Percentiles rank a stretch among this genome's conserved stretches.
These are phyloP conservation scores for Perizoma affinitatum DNA, from an alignment of 2,888 invertebrate species.

Conservation along the genomic window DNA sequence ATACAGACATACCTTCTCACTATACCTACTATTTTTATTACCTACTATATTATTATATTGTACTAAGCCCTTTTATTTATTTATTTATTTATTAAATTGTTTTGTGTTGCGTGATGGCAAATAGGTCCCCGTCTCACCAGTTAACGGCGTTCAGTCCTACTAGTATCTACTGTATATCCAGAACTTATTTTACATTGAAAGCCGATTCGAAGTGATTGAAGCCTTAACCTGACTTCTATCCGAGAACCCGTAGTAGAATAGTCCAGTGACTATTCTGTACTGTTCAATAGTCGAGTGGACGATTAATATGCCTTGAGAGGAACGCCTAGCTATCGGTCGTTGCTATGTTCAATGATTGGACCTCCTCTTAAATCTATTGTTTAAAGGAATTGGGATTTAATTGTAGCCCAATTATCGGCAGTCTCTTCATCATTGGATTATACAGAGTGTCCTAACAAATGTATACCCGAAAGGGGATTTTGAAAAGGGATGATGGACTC, in stretches of 20 bases:
- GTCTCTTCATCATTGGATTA: no score
- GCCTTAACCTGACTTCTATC: neutral
- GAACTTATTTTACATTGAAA: neutral
- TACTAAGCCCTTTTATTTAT: no score
- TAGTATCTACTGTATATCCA: no score
- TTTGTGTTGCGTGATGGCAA: neutral
- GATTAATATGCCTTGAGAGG: conserved; percentile 14
- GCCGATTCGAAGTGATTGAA: neutral
- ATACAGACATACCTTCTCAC: no score
- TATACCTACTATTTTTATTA: no score
- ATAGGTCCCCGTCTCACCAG: no score
- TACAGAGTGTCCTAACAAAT: neutral
- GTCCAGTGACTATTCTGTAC: conserved; percentile 44
- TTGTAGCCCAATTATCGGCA: neutral
- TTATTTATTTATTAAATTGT: no score
- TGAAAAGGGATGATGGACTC: no score
- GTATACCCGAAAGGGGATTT: neutral
- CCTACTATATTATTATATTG: no score
- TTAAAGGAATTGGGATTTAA: conserved; percentile 7
- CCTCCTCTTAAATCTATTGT: conserved; percentile 10
- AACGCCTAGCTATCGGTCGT: conserved; percentile 11
- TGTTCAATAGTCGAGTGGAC: conserved; percentile 29
- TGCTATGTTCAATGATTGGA: neutral
- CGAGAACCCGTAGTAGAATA: conserved; percentile 32
- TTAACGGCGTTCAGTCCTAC: no score